phyloP scores from a whole-genome alignment of 2,888 invertebrate species.

The Lycia hirtaria region DNA sequence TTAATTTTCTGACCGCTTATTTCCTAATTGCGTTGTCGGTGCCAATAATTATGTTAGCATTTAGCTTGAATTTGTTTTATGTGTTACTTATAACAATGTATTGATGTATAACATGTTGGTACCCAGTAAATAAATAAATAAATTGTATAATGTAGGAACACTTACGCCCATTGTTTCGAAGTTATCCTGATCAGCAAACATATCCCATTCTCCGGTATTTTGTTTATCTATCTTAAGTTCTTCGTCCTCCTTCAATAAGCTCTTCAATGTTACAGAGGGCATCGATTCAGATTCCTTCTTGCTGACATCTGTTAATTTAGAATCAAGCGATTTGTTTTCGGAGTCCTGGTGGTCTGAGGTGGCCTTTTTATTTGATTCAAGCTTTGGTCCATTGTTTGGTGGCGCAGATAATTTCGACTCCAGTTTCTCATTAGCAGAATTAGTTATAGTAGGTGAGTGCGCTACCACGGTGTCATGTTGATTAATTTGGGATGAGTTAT shows the following conservation, averaged over 20 bases:
- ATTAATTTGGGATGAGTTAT: conserved; percentile 10
- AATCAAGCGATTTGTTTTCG: neutral
- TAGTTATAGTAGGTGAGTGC: conserved; percentile 1
- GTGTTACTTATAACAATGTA: no score
- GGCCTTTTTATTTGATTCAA: neutral
- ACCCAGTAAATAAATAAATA: no score
- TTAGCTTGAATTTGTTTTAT: no score
- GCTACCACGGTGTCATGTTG: conserved; percentile 52
- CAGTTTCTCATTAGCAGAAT: neutral
- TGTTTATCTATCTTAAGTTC: conserved; percentile 1
- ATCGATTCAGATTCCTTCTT: neutral
- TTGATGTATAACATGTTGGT: no score
- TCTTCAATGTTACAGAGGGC: neutral
- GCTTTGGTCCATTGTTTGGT: neutral
- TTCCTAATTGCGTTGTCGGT: no score
- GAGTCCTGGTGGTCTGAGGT: neutral
- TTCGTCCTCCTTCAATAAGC: conserved; percentile 2
- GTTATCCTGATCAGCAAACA: conserved; percentile 97
- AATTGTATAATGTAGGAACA: no score
- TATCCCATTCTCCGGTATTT: conserved; percentile 88
- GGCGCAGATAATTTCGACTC: neutral
- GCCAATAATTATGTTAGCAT: no score
- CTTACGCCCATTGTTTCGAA: conserved; percentile 80
- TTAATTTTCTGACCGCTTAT: no score
- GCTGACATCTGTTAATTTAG: neutral